These are phyloP conservation scores for Tamandua tetradactyla DNA, from an alignment of 2,797 vertebrate species.

Conservation along the genomic window DNA sequence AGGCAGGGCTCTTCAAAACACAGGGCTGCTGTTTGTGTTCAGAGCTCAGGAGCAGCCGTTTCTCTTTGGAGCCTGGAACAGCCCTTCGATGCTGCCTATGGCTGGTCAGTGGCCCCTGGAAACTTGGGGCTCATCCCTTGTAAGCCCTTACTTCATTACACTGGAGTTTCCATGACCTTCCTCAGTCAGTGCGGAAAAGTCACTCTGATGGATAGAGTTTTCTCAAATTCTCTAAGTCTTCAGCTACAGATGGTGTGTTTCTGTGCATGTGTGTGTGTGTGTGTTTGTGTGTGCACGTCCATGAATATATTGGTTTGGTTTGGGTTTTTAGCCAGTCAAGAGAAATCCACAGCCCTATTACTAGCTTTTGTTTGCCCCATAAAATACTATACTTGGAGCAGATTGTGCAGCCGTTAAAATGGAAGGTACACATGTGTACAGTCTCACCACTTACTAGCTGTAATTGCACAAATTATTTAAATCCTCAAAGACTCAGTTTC, in stretches of 20 bases:
- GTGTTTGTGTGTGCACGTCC: no score
- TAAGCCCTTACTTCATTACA: not conserved
- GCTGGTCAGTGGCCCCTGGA: not conserved
- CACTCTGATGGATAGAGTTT: not conserved
- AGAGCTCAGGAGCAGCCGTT: not conserved
- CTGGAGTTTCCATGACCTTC: not conserved
- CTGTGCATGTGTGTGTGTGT: not conserved
- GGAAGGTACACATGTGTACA: not conserved
- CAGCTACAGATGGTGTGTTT: not conserved
- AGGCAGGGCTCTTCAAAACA: conserved; percentile 40
- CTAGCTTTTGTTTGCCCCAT: not conserved
- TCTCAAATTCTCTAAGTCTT: not conserved
- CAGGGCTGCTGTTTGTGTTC: not conserved
- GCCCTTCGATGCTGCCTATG: not conserved
- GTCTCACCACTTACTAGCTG: not conserved
- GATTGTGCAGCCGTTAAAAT: not conserved
- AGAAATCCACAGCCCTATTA: not conserved
- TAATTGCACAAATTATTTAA: conserved; percentile 33
- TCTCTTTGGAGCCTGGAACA: not conserved
- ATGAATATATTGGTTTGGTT: not conserved
- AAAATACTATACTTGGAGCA: not conserved
- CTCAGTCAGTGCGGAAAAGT: not conserved
- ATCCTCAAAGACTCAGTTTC: not conserved
- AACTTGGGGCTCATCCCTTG: not conserved
- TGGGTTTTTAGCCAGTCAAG: not conserved